Conservation (phyloP, 2,113 vertebrate species). For the Calonectris borealis region DNA sequence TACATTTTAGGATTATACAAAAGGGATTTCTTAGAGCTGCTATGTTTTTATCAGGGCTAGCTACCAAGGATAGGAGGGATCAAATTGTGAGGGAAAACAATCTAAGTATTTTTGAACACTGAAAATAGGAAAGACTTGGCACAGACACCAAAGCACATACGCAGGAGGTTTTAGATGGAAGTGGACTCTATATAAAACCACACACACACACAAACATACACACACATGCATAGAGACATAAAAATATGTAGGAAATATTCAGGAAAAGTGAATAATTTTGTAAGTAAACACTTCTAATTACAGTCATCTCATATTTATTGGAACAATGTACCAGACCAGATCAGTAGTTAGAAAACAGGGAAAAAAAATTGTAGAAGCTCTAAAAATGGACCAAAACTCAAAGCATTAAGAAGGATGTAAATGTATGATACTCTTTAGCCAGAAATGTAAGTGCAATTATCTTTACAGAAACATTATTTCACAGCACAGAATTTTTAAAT, state of each 20-base stretch:
- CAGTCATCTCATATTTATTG: background rate
- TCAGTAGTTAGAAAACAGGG: background rate
- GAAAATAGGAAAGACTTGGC: constrained; percentile 2
- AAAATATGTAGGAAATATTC: background rate
- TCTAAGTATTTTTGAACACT: background rate
- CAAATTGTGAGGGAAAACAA: background rate
- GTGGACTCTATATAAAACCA: background rate
- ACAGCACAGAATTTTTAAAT: background rate
- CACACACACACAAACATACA: background rate
- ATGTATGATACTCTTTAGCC: background rate
- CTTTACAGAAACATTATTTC: background rate
- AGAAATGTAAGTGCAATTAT: background rate
- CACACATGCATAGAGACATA: background rate
- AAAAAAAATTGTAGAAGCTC: background rate
- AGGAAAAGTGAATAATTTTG: background rate
- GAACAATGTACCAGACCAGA: background rate
- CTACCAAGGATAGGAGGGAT: background rate
- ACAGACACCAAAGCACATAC: background rate
- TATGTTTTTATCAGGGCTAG: background rate
- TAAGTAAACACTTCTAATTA: background rate
- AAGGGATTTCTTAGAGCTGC: background rate
- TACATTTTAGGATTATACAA: background rate
- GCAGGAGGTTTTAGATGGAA: background rate
- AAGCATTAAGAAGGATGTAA: background rate
- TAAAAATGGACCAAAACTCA: background rate